These are phyloP conservation scores for Tachysurus vachellii DNA, from an alignment of 2,113 vertebrate genomes.

Conservation along the genomic window DNA sequence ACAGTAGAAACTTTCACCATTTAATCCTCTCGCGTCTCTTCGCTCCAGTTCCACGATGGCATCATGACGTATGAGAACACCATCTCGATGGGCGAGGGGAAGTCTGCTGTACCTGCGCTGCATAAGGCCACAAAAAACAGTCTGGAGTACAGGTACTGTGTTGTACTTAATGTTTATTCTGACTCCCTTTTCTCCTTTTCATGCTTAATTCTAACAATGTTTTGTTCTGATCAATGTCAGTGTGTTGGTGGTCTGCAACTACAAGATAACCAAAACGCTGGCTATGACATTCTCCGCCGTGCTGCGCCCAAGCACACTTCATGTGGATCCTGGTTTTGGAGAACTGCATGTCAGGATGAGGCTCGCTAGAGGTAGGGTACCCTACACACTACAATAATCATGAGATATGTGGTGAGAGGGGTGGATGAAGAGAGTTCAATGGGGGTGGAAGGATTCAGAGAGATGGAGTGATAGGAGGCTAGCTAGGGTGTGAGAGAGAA, in stretches of 20 bases:
- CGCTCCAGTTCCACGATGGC: constrained; percentile 66
- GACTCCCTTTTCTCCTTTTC: fast-evolving
- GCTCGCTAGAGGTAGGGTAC: constrained; percentile 60
- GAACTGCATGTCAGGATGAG: constrained; percentile 66
- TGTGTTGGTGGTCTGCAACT: constrained; percentile 69
- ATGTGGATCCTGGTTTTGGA: constrained; percentile 62
- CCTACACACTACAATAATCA: not conserved
- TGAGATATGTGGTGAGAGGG: too few species aligned
- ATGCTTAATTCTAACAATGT: not conserved
- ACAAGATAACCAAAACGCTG: constrained; percentile 59
- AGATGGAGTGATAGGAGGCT: too few species aligned
- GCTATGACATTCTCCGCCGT: constrained; percentile 54
- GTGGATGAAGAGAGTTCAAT: too few species aligned
- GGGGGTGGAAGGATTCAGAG: too few species aligned
- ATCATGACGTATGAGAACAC: constrained; percentile 73
- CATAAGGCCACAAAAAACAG: not conserved
- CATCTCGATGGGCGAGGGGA: constrained; percentile 52
- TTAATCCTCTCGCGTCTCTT: not conserved
- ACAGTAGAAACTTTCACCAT: too few species aligned
- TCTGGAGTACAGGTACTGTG: constrained; percentile 62
- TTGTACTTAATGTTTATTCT: not conserved
- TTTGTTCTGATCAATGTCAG: constrained; percentile 23
- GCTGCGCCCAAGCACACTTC: constrained; percentile 42
- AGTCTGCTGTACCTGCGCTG: not conserved
- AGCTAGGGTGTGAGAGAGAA: too few species aligned